phyloP scores from a whole-genome alignment of 2,113 vertebrate species.

The Ammodytes marinus region DNA sequence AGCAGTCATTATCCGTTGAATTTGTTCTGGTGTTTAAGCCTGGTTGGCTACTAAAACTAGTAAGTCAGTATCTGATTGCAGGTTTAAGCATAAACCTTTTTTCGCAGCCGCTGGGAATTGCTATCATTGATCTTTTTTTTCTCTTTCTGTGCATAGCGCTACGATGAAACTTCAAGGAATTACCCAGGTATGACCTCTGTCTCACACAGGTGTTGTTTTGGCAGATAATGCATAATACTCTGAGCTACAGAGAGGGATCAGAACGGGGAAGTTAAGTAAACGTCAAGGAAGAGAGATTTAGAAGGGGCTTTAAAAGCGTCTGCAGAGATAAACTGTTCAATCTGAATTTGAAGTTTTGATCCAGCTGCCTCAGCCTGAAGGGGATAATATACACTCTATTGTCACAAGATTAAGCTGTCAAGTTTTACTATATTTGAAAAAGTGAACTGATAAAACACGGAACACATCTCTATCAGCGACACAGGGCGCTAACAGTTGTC shows the following conservation, averaged over 20 bases:
- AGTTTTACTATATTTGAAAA: constrained; percentile 26
- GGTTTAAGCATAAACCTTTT: neutral
- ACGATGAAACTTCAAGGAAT: constrained; percentile 76
- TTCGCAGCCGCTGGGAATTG: neutral
- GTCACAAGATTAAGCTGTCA: constrained; percentile 56
- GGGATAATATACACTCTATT: constrained; percentile 40
- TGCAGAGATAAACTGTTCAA: constrained; percentile 45
- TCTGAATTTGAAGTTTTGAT: constrained; percentile 53
- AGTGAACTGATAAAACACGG: constrained; percentile 40
- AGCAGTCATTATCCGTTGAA: neutral
- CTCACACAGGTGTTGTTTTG: constrained; percentile 21
- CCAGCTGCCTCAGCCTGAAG: constrained; percentile 45
- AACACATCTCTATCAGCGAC: neutral
- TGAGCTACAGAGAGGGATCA: constrained; percentile 11
- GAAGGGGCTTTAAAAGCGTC: constrained; percentile 31
- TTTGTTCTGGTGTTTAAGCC: neutral
- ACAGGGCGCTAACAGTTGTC: neutral
- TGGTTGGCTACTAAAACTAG: neutral
- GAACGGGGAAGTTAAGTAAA: constrained; percentile 16
- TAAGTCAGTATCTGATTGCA: neutral
- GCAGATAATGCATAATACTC: neutral
- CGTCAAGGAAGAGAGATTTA: constrained; percentile 41
- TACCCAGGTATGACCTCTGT: constrained; percentile 75
- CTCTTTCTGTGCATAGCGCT: constrained; percentile 66
- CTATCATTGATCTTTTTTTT: constrained; percentile 7